Conservation (phyloP, 92 coral and sea anemone genomes). For the Parazoanthus swiftii region DNA sequence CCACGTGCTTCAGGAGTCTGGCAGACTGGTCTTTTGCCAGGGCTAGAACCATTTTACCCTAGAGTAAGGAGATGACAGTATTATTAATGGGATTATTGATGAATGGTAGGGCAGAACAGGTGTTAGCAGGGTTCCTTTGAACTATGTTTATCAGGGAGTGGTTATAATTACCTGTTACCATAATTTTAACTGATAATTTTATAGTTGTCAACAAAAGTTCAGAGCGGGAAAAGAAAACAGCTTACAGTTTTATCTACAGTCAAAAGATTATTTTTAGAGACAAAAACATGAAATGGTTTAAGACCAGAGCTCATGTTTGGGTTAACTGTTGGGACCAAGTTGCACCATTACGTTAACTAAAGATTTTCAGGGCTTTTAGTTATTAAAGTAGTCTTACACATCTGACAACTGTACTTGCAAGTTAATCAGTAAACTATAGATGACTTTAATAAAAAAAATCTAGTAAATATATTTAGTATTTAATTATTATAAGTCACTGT, state of each 20-base stretch:
- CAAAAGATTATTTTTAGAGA: too few species aligned
- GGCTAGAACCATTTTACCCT: slow-evolving; percentile 81
- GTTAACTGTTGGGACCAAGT: too few species aligned
- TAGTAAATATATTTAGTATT: too few species aligned
- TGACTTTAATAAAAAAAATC: background rate
- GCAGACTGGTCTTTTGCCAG: slow-evolving; percentile 98
- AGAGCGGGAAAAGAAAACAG: background rate
- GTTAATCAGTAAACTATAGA: background rate
- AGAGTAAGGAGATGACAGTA: background rate
- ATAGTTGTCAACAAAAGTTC: background rate
- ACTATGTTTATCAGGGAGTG: background rate
- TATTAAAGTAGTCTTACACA: too few species aligned
- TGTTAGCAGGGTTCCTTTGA: background rate
- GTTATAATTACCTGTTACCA: background rate
- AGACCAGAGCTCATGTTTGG: too few species aligned
- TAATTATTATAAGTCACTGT: too few species aligned
- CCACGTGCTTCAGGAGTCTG: slow-evolving; percentile 95
- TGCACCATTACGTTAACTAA: too few species aligned
- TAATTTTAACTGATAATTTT: too few species aligned
- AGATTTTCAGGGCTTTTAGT: too few species aligned
- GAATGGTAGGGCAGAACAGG: background rate
- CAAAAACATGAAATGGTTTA: too few species aligned
- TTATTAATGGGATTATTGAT: background rate
- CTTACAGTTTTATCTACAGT: too few species aligned
- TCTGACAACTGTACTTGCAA: background rate